These are phyloP conservation scores for Phyllotreta striolata DNA, from an alignment of 2,888 invertebrate genomes.

Conservation along the genomic window DNA sequence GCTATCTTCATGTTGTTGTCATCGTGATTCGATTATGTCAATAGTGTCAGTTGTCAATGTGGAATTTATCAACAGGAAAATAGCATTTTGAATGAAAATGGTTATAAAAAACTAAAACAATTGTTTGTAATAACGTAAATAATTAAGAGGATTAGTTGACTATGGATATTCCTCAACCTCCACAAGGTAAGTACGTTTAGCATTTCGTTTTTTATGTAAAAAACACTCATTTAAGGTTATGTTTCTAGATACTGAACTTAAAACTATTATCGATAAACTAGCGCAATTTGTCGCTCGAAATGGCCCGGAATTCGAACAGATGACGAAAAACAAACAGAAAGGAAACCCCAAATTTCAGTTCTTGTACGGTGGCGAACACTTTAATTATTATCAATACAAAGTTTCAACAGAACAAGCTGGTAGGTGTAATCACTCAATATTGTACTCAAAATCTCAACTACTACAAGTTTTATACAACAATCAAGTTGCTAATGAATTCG, in stretches of 20 bases:
- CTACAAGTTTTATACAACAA: too few relatives aligned
- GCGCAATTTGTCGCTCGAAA: slow-evolving; percentile 99
- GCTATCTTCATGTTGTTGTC: too few relatives aligned
- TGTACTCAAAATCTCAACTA: neutral
- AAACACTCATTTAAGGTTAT: slow-evolving; percentile 45
- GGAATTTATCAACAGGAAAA: too few relatives aligned
- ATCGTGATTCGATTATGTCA: too few relatives aligned
- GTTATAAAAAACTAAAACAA: too few relatives aligned
- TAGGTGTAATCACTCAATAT: slow-evolving; percentile 66
- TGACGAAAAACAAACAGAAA: slow-evolving; percentile 98
- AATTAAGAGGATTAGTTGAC: slow-evolving; percentile 34
- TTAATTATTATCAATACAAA: slow-evolving; percentile 96
- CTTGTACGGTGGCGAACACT: slow-evolving; percentile 94
- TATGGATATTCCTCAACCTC: slow-evolving; percentile 67
- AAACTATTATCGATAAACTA: slow-evolving; percentile 97
- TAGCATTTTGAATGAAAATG: too few relatives aligned
- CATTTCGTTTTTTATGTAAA: neutral
- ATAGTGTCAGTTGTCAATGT: too few relatives aligned
- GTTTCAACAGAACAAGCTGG: slow-evolving; percentile 94
- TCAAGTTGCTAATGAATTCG: neutral
- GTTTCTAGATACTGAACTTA: slow-evolving; percentile 84
- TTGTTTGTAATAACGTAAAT: neutral
- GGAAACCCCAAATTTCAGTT: slow-evolving; percentile 98
- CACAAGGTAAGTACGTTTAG: slow-evolving; percentile 65
- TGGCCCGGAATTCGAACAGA: slow-evolving; percentile 99